These are phyloP conservation scores for Channallabes apus DNA, from an alignment of 2,797 vertebrate species.

Conservation along the genomic window DNA sequence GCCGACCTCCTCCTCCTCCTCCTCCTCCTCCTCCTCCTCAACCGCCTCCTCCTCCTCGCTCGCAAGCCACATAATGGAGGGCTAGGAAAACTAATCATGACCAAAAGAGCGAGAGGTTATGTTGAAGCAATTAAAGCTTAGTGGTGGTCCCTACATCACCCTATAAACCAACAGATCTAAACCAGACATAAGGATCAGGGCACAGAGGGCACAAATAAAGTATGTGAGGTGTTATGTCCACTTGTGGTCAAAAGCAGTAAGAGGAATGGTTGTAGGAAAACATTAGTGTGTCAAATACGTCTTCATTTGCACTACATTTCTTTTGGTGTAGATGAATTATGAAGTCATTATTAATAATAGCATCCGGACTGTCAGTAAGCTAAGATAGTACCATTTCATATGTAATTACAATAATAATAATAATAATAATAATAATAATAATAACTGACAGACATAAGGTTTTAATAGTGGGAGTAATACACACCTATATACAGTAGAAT, in stretches of 20 bases:
- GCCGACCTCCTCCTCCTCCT: not conserved
- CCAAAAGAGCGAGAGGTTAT: constrained; percentile 54
- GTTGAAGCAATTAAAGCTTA: constrained; percentile 57
- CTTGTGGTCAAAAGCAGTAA: not conserved
- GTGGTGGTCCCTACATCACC: constrained; percentile 56
- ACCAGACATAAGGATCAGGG: constrained; percentile 50
- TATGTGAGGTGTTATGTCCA: not conserved
- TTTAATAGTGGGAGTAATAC: not conserved
- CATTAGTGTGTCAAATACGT: not conserved
- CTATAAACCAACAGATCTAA: constrained; percentile 58
- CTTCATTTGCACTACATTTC: not conserved
- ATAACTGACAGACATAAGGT: not conserved
- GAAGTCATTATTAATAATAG: not conserved
- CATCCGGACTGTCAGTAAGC: not conserved
- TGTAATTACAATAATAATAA: not conserved
- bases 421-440: not conserved
- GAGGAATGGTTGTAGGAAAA: constrained; percentile 9
- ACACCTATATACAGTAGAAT: not conserved
- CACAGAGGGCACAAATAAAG: constrained; percentile 37
- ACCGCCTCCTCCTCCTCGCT: constrained; percentile 56
- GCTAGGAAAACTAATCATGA: constrained; percentile 54
- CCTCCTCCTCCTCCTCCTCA: not conserved
- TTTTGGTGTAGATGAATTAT: not conserved
- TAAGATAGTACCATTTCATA: not conserved
- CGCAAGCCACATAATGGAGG: constrained; percentile 63